Base-by-base conservation (phyloP, 2,888 invertebrate species). In the Bibio marci region DNA sequence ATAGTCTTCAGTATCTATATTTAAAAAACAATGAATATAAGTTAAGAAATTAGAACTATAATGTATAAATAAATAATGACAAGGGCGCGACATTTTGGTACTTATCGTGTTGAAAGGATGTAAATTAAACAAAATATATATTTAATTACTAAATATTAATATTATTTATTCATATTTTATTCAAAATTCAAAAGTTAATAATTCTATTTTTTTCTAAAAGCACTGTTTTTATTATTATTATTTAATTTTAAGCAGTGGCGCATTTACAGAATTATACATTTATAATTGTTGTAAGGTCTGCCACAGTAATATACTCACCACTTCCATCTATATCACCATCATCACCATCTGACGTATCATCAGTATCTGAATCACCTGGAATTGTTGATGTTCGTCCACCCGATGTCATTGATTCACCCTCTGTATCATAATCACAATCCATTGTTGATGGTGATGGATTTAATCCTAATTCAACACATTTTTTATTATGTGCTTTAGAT, bases 401-500 rank as follows among this genome's bases (percentile, higher is more conserved):
- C 1, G 58, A 59, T 1, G 55, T 59, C 0, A 51, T 52, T 0
- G 59, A 58, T 38, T 59, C 57, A 44, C 60, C 61, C 26, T 61
- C 61, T 32, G 53, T 59, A 44, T 71, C 71, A 11, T 67, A 68
- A 41, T 69, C 69, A 40, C 63, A 65, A 18, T 74, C 75, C 35
- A 77, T 67, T 0, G 66, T 62, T 31, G 71, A 71, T 1, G 76
- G 76, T 1, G 76, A 76, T 1, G 86, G 86, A 52, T 72, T 73
- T 46, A 86, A 79, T 44, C 80, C 87, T 48, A 80, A 68, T 52
- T 88, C 86, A 19, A 79, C 70, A 60, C 91, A 92, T 56, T 87
- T 88, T 60, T 91, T 91, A 53, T 83, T 87, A 60, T 97, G 97
- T 2, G 92, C 82, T 65, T 95, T 97, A 41, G 95, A 94, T 59